Evolutionary conservation across 2,888 invertebrate species (phyloP), one percentile per base, ranked within the genome.

Genomic region (Hesperia comma): DNA sequence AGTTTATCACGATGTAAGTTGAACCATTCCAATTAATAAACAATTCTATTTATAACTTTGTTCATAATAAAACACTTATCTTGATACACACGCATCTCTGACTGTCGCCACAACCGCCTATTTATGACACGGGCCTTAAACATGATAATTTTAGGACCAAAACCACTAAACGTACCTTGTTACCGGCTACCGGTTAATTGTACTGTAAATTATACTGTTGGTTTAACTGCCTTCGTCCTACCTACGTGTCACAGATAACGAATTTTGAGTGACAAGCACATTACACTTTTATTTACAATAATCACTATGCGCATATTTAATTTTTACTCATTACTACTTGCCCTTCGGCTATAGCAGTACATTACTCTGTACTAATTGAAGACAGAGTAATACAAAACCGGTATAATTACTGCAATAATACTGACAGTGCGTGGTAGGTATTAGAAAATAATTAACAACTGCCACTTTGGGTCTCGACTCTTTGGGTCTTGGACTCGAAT

Each of bases 321-420:
- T 56, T 56, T 10, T 56, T 56, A 19, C 19, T 19, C 40, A 56
- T 56, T 56, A 56, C 40, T 56, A 40, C 5, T 56, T 56, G 56
- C 40, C 55, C 40, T 40, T 40, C 17, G 14, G 56, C 17, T 12
- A 26, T 40, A 14, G 14, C 5, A 26, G 26, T 26, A 26, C 26
- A 26, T 26, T 26, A 26, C 3, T 26, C 3, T 26, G 26, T 26
- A 56, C 19, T 40, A 56, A 56, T 56, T 56, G 56, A 12, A 37
- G 10, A 40, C 56, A 33, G 37, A 55, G 33, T 26, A 4, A 26
- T 26, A 26, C 26, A 55, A 12, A 55, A 37, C 12, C 3, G 37
- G 10, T 37, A 12, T 37, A 37, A 10, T 7, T 37, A 37, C 37
- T 37, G 12, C 37, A 12, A 12, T 37, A 37, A 12, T 37, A 37